Evolutionary conservation across 1,140 invertebrate genomes (phyloP).

Genomic region (Drosophila nigrodunni): DNA sequence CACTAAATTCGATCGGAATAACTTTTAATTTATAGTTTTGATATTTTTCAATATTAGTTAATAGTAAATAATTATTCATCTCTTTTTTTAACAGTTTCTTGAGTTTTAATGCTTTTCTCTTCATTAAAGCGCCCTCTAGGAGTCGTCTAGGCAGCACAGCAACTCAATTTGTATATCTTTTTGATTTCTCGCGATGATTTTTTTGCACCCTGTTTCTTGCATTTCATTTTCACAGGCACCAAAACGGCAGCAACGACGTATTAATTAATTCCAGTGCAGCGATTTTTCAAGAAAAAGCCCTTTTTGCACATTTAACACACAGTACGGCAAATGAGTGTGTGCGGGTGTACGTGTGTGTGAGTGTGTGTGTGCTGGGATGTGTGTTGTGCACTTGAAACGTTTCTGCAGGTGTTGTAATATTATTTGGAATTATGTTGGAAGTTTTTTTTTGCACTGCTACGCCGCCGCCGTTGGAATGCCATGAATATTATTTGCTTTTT

Average conservation of each 20-base stretch:
- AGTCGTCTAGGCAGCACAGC: conserved; percentile 6
- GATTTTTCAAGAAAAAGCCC: conserved; percentile 82
- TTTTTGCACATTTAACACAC: conserved; percentile 55
- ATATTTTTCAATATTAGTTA: too few relatives aligned
- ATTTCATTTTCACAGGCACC: conserved; percentile 33
- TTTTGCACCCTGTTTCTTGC: conserved; percentile 29
- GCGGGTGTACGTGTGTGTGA: conserved; percentile 7
- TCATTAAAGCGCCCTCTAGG: not conserved
- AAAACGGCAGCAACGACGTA: conserved; percentile 60
- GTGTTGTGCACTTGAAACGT: conserved; percentile 63
- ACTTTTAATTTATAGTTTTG: too few relatives aligned
- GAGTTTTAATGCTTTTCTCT: not conserved
- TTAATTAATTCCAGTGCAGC: conserved; percentile 83
- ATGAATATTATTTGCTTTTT: conserved; percentile 82
- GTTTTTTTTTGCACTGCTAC: conserved; percentile 46
- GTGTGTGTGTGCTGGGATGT: conserved; percentile 18
- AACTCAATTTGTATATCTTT: conserved; percentile 43
- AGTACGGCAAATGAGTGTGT: not conserved
- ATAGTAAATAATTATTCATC: too few relatives aligned
- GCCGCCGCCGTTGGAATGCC: conserved; percentile 53
- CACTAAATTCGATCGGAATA: too few relatives aligned
- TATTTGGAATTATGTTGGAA: conserved; percentile 80
- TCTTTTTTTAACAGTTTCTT: not conserved
- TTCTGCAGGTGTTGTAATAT: conserved; percentile 81
- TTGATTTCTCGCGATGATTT: conserved; percentile 47